Base-by-base conservation (phyloP, 2,797 vertebrate genomes). In the Rhinichthys osculus region DNA sequence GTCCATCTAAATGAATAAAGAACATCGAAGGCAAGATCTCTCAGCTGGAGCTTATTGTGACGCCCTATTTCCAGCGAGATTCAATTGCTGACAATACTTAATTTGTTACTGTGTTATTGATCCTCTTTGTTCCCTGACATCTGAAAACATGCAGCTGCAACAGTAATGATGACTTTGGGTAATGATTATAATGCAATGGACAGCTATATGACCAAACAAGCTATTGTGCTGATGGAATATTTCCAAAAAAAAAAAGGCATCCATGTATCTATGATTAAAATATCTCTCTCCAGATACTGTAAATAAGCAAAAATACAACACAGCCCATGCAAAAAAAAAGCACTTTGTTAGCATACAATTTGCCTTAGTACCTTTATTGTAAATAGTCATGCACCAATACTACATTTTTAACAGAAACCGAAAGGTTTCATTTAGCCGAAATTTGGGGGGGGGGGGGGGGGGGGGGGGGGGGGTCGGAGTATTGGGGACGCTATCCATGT, bases 41-140 rank as follows among this genome's bases (percentile, higher is more conserved):
- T 78, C 83, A 87, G 86, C 71, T 42, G 86, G 79, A 69, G 88
- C 91, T 89, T 87, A 81, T 86, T 73, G 66, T 52, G 85, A 90
- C 40, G 89, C 70, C 91, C 84, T 40, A 40, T 86, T 86, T 87
- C 69, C 83, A 87, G 81, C 86, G 85, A 89, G 82, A 91, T 70
- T 86, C 90, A 86, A 88, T 87, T 90, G 85, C 91, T 91, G 92
- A 92, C 89, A 89, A 89, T 87, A 88, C 78, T 80, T 82, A 85
- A 87, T 92, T 90, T 74, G 92, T 93, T 92, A 90, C 91, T 38
- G 84, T 82, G 86, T 78, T 93, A 94, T 92, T 90, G 92, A 94
- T 93, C 91, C 64, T 72, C 62, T 70, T 76, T 30, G 74, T 86
- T 88, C 71, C 50, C 88, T 89, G 91, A 85, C 92, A 92, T 92